Evolutionary conservation across 2,888 invertebrate species (phyloP).

Genomic region (Gymnocheta viridis): DNA sequence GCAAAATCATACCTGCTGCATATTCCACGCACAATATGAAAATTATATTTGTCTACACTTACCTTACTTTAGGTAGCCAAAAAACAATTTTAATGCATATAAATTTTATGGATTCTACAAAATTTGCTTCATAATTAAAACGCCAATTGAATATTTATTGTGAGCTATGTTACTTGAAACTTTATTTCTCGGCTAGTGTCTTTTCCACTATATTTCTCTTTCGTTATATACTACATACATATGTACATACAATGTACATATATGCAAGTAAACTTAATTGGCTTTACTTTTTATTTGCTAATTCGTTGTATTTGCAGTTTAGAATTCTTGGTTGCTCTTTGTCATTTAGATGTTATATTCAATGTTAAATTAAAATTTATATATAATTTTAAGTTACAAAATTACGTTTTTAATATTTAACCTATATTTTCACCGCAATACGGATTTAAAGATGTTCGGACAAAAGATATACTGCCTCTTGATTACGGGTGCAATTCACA

Average conservation of each 20-base stretch:
- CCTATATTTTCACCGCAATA: slow-evolving; percentile 56
- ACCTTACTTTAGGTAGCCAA: slow-evolving; percentile 7
- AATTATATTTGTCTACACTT: not conserved
- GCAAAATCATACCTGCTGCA: not conserved
- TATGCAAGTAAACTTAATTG: slow-evolving; percentile 8
- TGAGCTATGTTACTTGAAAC: slow-evolving; percentile 32
- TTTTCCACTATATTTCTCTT: slow-evolving; percentile 35
- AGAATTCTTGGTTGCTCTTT: not conserved
- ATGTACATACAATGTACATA: slow-evolving; percentile 12
- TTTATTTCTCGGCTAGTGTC: slow-evolving; percentile 28
- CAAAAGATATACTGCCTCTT: slow-evolving; percentile 33
- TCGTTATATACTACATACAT: slow-evolving; percentile 24
- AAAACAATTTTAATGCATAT: too few relatives aligned
- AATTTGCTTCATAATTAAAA: not conserved
- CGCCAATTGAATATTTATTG: not conserved
- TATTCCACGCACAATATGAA: not conserved
- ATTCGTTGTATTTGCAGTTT: slow-evolving; percentile 20
- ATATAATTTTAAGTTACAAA: slow-evolving; percentile 18
- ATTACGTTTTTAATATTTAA: slow-evolving; percentile 51
- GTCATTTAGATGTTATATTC: not conserved
- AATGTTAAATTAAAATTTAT: not conserved
- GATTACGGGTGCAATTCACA: slow-evolving; percentile 25
- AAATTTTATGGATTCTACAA: not conserved
- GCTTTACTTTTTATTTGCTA: slow-evolving; percentile 19
- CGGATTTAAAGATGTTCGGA: slow-evolving; percentile 9